These are phyloP conservation scores for Synanthedon vespiformis DNA, from an alignment of 2,888 invertebrate species.

Conservation along the genomic window DNA sequence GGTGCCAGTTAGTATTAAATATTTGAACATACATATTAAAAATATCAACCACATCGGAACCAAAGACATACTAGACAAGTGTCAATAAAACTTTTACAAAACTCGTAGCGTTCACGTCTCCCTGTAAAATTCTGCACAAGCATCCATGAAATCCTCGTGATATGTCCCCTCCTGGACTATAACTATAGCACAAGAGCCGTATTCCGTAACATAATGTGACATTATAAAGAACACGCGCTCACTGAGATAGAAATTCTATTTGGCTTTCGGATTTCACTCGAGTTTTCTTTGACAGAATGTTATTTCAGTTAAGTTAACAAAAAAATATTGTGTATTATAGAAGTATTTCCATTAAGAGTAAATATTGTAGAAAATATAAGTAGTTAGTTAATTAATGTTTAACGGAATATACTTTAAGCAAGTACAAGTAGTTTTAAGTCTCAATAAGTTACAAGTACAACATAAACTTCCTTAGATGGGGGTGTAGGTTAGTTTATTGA, in stretches of 20 bases:
- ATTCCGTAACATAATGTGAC: not conserved
- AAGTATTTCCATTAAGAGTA: too few relatives aligned
- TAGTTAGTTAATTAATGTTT: too few relatives aligned
- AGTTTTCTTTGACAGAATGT: constrained; percentile 4
- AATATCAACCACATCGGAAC: not conserved
- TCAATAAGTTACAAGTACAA: too few relatives aligned
- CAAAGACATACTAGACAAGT: not conserved
- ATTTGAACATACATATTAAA: too few relatives aligned
- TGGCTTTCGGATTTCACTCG: not conserved
- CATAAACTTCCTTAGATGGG: too few relatives aligned
- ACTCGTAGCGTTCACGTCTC: not conserved
- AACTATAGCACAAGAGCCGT: not conserved
- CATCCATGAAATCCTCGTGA: not conserved
- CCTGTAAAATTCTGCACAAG: not conserved
- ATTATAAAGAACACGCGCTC: not conserved
- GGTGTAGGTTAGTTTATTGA: too few relatives aligned
- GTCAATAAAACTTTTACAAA: constrained; percentile 2
- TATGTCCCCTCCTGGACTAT: not conserved
- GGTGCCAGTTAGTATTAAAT: too few relatives aligned
- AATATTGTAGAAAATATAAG: too few relatives aligned
- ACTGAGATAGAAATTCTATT: not conserved
- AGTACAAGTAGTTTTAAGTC: too few relatives aligned
- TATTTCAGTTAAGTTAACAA: not conserved
- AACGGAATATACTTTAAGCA: too few relatives aligned
- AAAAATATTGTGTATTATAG: too few relatives aligned